These are phyloP conservation scores for Therioaphis trifolii DNA, from an alignment of 2,888 invertebrate genomes.

Conservation along the genomic window DNA sequence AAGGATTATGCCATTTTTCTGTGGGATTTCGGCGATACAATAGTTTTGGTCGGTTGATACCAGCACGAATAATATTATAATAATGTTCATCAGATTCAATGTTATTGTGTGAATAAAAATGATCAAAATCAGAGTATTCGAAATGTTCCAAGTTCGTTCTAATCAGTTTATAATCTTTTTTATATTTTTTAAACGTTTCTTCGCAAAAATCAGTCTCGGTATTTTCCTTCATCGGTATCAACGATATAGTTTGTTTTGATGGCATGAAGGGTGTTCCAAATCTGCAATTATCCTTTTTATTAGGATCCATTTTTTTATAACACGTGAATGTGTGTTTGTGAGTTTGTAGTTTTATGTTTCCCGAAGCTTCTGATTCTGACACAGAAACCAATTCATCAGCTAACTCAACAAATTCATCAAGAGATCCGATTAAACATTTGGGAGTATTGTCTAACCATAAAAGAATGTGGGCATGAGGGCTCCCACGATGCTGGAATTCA, in stretches of 20 bases:
- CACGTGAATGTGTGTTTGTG: conserved; percentile 37
- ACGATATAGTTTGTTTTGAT: background rate
- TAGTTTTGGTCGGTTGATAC: conserved; percentile 24
- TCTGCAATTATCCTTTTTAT: background rate
- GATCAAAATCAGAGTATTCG: background rate
- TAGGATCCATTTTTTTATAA: background rate
- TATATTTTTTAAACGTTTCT: background rate
- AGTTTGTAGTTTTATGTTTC: conserved; percentile 12
- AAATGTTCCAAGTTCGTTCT: background rate
- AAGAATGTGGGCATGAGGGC: conserved; percentile 63
- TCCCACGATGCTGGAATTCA: conserved; percentile 64
- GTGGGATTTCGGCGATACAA: background rate
- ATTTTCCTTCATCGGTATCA: conserved; percentile 5
- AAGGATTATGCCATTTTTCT: conserved; percentile 46
- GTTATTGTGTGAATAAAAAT: background rate
- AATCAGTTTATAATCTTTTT: background rate
- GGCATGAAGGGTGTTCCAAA: conserved; percentile 4
- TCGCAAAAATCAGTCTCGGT: too few relatives aligned
- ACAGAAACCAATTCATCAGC: conserved; percentile 45
- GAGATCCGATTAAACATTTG: conserved; percentile 46
- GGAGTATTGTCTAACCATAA: conserved; percentile 64
- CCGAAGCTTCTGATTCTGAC: background rate
- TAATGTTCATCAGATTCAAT: conserved; percentile 34
- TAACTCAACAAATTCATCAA: conserved; percentile 21
- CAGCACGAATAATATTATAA: conserved; percentile 53